A percentile compares a stretch with the other conserved stretches of the same genome.
phyloP scores from a whole-genome alignment of 2,888 invertebrate genomes.

The Pachliopta kotzebuea region DNA sequence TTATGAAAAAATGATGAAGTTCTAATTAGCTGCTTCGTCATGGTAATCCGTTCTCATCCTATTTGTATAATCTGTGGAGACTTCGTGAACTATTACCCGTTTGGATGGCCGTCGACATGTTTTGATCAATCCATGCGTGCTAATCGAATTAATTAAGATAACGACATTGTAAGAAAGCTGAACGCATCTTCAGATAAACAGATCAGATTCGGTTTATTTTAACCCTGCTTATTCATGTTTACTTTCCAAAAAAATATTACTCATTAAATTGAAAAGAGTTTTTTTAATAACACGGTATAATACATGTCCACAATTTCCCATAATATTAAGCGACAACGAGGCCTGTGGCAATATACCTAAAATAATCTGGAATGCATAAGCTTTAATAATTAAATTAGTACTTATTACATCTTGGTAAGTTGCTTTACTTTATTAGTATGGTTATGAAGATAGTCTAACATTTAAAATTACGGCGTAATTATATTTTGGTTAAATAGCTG shows the following conservation, averaged over 20 bases:
- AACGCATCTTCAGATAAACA: slow-evolving; percentile 46
- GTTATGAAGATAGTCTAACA: no score
- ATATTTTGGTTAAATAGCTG: no score
- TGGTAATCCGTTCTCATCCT: slow-evolving; percentile 17
- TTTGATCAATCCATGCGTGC: slow-evolving; percentile 72
- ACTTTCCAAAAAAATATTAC: slow-evolving; percentile 30
- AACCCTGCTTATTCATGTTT: slow-evolving; percentile 31
- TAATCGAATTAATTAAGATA: slow-evolving; percentile 73
- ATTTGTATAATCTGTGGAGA: slow-evolving; percentile 26
- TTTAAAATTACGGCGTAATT: no score
- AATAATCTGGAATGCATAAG: no score
- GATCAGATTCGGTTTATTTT: slow-evolving; percentile 33
- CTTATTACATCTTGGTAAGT: no score
- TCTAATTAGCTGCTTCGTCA: slow-evolving; percentile 1
- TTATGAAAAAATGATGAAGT: neutral
- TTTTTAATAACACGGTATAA: neutral
- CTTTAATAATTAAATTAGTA: no score
- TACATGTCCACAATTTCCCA: no score
- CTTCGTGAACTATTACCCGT: slow-evolving; percentile 43
- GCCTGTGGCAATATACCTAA: no score
- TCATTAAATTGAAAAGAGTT: neutral
- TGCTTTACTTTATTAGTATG: no score
- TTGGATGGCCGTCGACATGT: slow-evolving; percentile 62
- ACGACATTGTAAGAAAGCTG: slow-evolving; percentile 31
- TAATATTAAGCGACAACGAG: no score